Evolutionary conservation across 2,888 invertebrate genomes (phyloP).

Genomic region (Drosophila algonquin): DNA sequence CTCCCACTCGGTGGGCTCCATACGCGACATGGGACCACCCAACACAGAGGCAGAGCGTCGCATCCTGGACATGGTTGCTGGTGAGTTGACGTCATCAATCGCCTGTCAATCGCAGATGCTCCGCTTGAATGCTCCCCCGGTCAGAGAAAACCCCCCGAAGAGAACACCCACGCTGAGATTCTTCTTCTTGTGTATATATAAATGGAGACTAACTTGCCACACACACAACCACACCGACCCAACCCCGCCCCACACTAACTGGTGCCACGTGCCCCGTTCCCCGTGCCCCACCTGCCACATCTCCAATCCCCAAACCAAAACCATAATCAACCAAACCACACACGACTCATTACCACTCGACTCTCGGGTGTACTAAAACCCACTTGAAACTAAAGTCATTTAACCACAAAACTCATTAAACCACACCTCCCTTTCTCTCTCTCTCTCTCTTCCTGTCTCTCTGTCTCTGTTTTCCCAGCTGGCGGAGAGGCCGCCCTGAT

Average conservation of each 20-base stretch:
- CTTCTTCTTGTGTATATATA: conserved; percentile 46
- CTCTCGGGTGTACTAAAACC: conserved; percentile 73
- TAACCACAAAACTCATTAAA: conserved; percentile 65
- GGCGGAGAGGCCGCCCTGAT: conserved; percentile 85
- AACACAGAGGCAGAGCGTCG: conserved; percentile 89
- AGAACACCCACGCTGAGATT: conserved; percentile 27
- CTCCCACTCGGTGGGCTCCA: conserved; percentile 89
- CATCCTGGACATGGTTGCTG: conserved; percentile 89
- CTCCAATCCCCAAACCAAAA: conserved; percentile 44
- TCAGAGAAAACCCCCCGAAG: conserved; percentile 26
- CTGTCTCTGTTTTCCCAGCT: conserved; percentile 67
- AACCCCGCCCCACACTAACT: conserved; percentile 47
- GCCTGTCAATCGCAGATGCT: conserved; percentile 8
- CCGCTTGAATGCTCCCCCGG: background rate
- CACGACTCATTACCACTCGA: conserved; percentile 41
- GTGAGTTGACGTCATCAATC: conserved; percentile 63
- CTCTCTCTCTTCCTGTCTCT: conserved; percentile 49
- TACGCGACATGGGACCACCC: conserved; percentile 88
- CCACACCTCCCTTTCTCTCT: conserved; percentile 57
- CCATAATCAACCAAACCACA: conserved; percentile 26
- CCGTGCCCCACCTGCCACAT: conserved; percentile 18
- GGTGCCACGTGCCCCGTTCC: conserved; percentile 24
- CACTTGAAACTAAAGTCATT: conserved; percentile 69
- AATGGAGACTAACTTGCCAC: conserved; percentile 65
- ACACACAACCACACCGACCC: conserved; percentile 53